These are phyloP conservation scores for Psephotus haematonotus DNA, from an alignment of 2,113 vertebrate species.

Conservation along the genomic window DNA sequence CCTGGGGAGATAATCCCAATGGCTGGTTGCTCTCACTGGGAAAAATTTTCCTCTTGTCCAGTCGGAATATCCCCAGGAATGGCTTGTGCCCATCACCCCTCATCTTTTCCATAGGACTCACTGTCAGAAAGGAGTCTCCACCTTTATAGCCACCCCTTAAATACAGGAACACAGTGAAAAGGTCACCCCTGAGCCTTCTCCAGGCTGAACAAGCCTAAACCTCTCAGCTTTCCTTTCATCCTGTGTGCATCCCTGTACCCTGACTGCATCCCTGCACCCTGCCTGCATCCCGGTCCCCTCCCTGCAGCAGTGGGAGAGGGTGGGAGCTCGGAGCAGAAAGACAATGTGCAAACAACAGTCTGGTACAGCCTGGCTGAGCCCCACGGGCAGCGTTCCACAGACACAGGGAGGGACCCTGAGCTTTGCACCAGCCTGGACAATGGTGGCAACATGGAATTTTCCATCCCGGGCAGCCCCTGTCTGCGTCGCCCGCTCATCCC, in stretches of 20 bases:
- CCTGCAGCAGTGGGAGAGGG: not conserved
- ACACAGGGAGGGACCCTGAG: not conserved
- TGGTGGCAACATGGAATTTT: constrained; percentile 44
- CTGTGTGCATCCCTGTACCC: not conserved
- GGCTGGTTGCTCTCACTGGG: not conserved
- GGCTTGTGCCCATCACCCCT: not conserved
- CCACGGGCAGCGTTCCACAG: not conserved
- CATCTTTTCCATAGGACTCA: not conserved
- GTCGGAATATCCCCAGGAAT: not conserved
- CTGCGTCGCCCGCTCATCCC: not conserved
- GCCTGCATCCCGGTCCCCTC: not conserved
- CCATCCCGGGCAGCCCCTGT: not conserved
- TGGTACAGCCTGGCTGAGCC: not conserved
- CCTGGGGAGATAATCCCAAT: not conserved
- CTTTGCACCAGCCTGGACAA: not conserved
- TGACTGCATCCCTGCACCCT: not conserved
- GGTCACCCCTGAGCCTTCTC: not conserved
- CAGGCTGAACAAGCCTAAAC: not conserved
- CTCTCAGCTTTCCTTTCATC: not conserved
- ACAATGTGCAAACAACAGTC: not conserved
- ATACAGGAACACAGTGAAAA: not conserved
- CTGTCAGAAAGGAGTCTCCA: not conserved
- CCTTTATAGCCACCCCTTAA: not conserved
- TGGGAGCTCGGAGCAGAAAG: not conserved
- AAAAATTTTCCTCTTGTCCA: not conserved